Evolutionary conservation across 2,113 vertebrate species (phyloP).

Genomic region (Amazona vittata): DNA sequence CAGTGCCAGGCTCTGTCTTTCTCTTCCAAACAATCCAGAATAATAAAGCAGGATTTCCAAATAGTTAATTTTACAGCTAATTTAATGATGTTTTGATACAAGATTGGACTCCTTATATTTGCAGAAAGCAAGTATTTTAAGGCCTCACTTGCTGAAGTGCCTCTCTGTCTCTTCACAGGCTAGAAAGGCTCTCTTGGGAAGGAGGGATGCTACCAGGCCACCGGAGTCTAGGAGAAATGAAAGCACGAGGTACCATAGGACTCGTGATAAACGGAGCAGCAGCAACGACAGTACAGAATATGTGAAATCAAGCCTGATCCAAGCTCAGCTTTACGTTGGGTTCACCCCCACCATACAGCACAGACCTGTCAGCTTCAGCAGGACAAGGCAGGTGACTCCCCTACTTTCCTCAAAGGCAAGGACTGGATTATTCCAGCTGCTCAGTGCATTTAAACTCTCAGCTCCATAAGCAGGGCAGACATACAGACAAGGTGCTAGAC

Average conservation of each 20-base stretch:
- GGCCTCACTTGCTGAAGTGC: background rate
- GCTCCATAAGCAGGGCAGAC: rapidly evolving
- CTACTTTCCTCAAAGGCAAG: background rate
- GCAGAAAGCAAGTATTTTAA: background rate
- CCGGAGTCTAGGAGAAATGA: background rate
- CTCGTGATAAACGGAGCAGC: background rate
- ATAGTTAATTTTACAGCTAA: background rate
- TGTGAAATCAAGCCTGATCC: background rate
- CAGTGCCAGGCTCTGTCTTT: background rate
- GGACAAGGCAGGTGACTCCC: background rate
- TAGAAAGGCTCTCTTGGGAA: background rate
- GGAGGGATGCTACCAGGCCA: background rate
- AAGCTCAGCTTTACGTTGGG: background rate
- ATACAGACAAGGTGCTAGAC: rapidly evolving
- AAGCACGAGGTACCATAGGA: background rate
- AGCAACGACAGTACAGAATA: background rate
- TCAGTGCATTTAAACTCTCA: background rate
- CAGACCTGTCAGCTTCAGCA: background rate
- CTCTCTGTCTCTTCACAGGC: background rate
- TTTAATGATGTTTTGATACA: background rate
- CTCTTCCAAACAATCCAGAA: background rate
- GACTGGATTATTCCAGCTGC: background rate
- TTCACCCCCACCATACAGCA: rapidly evolving
- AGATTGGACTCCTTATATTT: background rate
- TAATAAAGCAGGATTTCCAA: background rate